These are phyloP conservation scores for Aurelia sp. DNA, from an alignment of 30 jellyfish, hydroid and myxozoan species.

Conservation along the genomic window DNA sequence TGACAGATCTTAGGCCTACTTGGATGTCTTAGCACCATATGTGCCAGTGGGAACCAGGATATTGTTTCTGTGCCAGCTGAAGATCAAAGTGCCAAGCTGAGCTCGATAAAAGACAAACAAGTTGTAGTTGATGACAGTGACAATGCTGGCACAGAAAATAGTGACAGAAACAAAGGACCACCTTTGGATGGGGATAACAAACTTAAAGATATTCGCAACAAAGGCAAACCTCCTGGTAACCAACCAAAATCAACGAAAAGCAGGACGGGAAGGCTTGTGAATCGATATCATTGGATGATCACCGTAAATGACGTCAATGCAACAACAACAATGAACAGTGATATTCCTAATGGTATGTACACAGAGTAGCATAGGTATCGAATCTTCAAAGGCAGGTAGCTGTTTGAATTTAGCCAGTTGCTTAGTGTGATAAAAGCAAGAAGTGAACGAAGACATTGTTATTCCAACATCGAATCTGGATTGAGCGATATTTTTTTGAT, in stretches of 20 bases:
- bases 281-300: conserved; percentile 44
- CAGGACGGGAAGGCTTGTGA: conserved; percentile 56
- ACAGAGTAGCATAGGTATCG: background rate
- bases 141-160: background rate
- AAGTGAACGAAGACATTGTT: too few relatives aligned
- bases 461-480: too few relatives aligned
- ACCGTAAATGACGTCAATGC: conserved; percentile 7
- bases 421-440: too few relatives aligned
- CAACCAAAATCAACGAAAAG: background rate
- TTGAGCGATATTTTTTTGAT: too few relatives aligned
- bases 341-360: conserved; percentile 23
- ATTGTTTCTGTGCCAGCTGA: background rate
- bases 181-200: conserved; percentile 48
- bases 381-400: too few relatives aligned
- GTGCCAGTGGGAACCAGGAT: background rate
- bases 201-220: conserved; percentile 25
- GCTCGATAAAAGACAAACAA: too few relatives aligned
- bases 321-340: conserved; percentile 33
- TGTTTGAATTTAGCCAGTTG: too few relatives aligned
- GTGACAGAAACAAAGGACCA: conserved; percentile 32
- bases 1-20: too few relatives aligned
- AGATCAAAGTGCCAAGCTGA: too few relatives aligned
- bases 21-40: too few relatives aligned
- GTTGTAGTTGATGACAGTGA: background rate
- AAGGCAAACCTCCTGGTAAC: conserved; percentile 41